phyloP scores from a whole-genome alignment of 64 coral and sea anemone species.

The Stylophora pistillata region DNA sequence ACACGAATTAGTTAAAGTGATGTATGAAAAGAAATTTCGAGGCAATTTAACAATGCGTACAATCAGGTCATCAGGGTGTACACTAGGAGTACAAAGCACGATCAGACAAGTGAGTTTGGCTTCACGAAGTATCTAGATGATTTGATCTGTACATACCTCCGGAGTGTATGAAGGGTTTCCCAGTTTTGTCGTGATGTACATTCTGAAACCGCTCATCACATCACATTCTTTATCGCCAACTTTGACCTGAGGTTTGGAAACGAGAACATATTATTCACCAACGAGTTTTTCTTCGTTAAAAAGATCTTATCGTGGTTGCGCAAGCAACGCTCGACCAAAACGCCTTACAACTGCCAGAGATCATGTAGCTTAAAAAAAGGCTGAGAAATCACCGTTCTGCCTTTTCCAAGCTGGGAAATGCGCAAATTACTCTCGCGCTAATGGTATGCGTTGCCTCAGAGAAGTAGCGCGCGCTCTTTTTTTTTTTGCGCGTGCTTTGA shows the following conservation, averaged over 20 bases:
- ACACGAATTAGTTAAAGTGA: too few species aligned
- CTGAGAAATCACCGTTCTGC: too few species aligned
- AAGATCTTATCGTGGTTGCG: not conserved
- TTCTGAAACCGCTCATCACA: constrained; percentile 90
- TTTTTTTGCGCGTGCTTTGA: not conserved
- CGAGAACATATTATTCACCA: not conserved
- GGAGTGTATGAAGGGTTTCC: constrained; percentile 97
- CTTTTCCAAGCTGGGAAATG: not conserved
- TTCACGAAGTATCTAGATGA: too few species aligned
- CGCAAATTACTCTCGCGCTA: not conserved
- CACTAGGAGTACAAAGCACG: too few species aligned
- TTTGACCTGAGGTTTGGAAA: constrained; percentile 77
- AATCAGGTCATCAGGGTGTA: too few species aligned
- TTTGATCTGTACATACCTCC: constrained; percentile 48
- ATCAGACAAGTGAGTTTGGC: too few species aligned
- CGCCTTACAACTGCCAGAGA: too few species aligned
- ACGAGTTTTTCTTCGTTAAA: not conserved
- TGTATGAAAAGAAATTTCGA: too few species aligned
- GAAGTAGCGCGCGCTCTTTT: not conserved
- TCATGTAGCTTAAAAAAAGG: too few species aligned
- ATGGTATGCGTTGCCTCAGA: not conserved
- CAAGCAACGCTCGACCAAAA: too few species aligned
- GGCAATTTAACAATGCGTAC: too few species aligned
- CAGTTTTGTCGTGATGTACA: constrained; percentile 95
- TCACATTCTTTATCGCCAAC: constrained; percentile 98